Conservation (phyloP, 2,797 vertebrate genomes). For the Neosilurus hyrtlii region DNA sequence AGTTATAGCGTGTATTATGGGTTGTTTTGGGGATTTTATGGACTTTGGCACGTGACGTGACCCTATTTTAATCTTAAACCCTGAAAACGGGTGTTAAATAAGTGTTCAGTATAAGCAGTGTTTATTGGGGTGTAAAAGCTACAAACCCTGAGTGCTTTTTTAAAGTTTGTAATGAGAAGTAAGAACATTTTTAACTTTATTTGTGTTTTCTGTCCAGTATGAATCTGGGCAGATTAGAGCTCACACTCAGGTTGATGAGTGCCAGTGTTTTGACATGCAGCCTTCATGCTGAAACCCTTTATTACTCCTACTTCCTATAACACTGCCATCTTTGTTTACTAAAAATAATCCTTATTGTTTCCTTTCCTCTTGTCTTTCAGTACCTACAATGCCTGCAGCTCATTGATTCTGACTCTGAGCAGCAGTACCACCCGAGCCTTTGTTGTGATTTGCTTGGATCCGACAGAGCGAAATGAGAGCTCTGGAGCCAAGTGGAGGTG, state of each 20-base stretch:
- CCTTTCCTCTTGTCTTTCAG: conserved; percentile 8
- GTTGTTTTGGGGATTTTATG: neutral
- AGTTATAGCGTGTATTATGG: neutral
- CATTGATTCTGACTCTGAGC: conserved; percentile 58
- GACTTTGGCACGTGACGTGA: neutral
- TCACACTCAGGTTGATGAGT: neutral
- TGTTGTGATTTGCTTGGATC: conserved; percentile 45
- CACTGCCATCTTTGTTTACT: neutral
- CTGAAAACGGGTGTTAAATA: neutral
- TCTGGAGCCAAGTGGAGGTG: conserved; percentile 75
- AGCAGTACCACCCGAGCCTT: conserved; percentile 45
- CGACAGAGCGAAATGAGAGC: conserved; percentile 67
- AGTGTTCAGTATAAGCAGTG: too few species aligned
- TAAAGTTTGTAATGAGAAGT: neutral
- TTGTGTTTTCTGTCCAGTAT: neutral
- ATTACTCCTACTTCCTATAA: neutral
- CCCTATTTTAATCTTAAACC: neutral
- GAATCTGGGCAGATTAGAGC: neutral
- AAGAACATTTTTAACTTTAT: neutral
- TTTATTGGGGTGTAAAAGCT: neutral
- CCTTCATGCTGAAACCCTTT: neutral
- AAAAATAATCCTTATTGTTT: neutral
- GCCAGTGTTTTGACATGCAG: conserved; percentile 1
- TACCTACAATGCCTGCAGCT: neutral
- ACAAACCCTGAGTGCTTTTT: neutral